Percentiles rank a stretch among this genome's conserved stretches.
phyloP scores from a whole-genome alignment of 2,113 vertebrate species.

The Gadus macrocephalus region DNA sequence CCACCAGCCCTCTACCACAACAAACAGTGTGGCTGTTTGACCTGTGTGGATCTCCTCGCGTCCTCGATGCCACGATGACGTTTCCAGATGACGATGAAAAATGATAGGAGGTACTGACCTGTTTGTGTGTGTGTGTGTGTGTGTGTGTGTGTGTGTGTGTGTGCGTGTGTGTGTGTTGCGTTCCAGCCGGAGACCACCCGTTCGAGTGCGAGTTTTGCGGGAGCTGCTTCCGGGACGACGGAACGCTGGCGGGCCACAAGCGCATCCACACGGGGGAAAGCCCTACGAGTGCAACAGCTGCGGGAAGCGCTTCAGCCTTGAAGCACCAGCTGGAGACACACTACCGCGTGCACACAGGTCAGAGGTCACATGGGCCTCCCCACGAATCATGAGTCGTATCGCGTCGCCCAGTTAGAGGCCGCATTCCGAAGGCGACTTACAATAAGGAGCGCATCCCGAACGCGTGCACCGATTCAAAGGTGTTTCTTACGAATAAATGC shows the following conservation, averaged over 20 bases:
- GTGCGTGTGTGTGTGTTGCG: constrained; percentile 13
- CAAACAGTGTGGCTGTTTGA: neutral
- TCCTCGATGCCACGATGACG: no score
- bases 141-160: neutral
- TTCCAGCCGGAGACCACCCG: constrained; percentile 86
- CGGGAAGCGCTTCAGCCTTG: constrained; percentile 97
- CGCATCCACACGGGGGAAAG: constrained; percentile 94
- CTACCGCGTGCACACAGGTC: constrained; percentile 96
- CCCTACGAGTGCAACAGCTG: constrained; percentile 96
- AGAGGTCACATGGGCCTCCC: constrained; percentile 14
- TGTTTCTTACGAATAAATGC: no score
- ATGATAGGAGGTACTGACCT: no score
- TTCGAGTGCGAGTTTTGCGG: constrained; percentile 98
- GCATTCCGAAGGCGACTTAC: no score
- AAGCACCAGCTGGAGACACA: constrained; percentile 99
- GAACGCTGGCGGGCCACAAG: constrained; percentile 95
- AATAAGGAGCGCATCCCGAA: no score
- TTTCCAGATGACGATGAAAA: no score
- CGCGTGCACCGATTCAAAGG: no score
- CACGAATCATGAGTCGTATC: no score
- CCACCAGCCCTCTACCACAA: constrained; percentile 5
- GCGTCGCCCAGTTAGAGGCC: no score
- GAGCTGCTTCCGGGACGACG: constrained; percentile 97
- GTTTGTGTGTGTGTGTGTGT: no score
- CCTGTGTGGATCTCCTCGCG: no score